Base-by-base conservation (phyloP, 2,797 vertebrate genomes). In the Neoniphon sammara region DNA sequence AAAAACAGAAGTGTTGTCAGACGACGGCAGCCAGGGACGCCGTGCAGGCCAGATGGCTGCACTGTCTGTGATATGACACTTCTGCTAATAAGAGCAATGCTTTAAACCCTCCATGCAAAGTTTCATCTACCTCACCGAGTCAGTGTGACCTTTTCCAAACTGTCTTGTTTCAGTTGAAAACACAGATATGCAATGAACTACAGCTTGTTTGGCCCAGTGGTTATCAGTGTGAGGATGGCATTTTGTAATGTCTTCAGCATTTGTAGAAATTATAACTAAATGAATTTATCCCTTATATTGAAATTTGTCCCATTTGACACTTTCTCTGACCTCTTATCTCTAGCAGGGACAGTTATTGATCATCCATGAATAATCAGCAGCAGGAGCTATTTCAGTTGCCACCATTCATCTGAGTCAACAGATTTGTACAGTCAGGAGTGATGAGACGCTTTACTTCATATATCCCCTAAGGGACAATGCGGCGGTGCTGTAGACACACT, bases 41-140 rank as follows among this genome's bases (percentile, higher is more conserved):
- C 72, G 15, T 6, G 1, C 25, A 85, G 58, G 73, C 88, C 56
- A 92, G 90, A 91, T 91, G 88, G 90, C 65, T 75, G 62, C 81
- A 71, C 82, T 86, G 86, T 81, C 80, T 89, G 88, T 18, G 50
- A 77, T 69, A 71, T 77, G 73, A 52, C 62, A n/a, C 62, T 47
- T 44, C 62, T 71, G 62, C 42, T 82, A 23, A 70, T 50, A 46
- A 75, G 59, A 46, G 17, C 47, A 52, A 9, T 7, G 47, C 60
- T 73, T 71, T 73, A 60, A 61, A 62, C 73, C 66, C 61, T 25
- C 30, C 20, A 36, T 9, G 10, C 18, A 71, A 23, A 75, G 54
- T 75, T 73, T 30, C 0, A 42, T 47, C 47, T 27, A 25, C 34
- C 10, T 68, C 36, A 55, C 23, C 49, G 8, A 21, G 39, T 42